Conservation (phyloP, 2,888 invertebrate genomes). For the Pammene fasciana region DNA sequence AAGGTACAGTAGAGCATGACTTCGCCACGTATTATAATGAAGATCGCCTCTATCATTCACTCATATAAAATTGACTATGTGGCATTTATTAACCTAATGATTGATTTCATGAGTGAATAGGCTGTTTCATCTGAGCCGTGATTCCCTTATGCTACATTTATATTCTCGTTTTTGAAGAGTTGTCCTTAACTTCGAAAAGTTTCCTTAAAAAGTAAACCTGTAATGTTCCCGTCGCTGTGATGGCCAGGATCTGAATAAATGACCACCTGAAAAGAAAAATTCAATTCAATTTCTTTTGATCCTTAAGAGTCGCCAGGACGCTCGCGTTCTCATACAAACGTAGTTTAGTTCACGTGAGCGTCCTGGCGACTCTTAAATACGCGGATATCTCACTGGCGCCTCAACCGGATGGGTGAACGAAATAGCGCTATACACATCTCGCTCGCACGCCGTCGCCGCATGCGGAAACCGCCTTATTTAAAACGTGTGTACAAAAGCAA, state of each 20-base stretch:
- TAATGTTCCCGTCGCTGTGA: constrained; percentile 88
- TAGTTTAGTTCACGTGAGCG: no score
- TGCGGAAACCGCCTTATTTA: no score
- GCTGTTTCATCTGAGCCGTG: constrained; percentile 19
- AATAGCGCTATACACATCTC: no score
- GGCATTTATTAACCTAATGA: neutral
- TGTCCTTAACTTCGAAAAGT: constrained; percentile 91
- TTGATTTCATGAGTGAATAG: constrained; percentile 15
- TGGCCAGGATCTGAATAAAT: constrained; percentile 91
- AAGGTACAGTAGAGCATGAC: neutral
- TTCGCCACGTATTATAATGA: neutral
- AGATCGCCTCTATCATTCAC: neutral
- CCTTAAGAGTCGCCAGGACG: no score
- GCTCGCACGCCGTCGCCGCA: no score
- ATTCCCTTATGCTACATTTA: constrained; percentile 53
- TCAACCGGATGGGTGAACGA: no score
- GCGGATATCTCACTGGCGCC: no score
- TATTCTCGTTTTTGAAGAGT: constrained; percentile 83
- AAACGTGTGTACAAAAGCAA: no score
- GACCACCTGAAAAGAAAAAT: constrained; percentile 86
- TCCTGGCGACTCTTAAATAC: no score
- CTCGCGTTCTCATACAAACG: no score
- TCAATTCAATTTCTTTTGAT: neutral
- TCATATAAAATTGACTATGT: no score
- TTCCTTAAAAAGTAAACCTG: constrained; percentile 95